A percentile compares a stretch with the other conserved stretches of the same genome.
phyloP scores from a whole-genome alignment of 1,140 invertebrate species.

The Nymphalis io region DNA sequence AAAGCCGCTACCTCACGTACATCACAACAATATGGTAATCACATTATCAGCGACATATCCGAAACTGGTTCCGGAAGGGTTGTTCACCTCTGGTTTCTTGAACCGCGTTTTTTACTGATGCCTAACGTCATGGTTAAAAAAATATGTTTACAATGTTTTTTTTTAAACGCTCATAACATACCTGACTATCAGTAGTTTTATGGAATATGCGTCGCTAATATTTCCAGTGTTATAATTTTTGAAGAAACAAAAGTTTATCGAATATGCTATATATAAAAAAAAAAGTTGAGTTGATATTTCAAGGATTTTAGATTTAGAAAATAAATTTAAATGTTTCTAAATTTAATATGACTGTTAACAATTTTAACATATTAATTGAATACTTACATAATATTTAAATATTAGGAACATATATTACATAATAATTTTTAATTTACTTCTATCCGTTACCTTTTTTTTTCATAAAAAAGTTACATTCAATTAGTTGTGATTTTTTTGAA shows the following conservation, averaged over 20 bases:
- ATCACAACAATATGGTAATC: constrained; percentile 47
- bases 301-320: background rate
- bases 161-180: constrained; percentile 1
- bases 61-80: constrained; percentile 55
- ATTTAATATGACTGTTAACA: too few relatives aligned
- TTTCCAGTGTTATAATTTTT: background rate
- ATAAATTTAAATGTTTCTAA: background rate
- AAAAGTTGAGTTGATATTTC: background rate
- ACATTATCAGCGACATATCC: constrained; percentile 51
- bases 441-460: too few relatives aligned
- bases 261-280: background rate
- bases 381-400: too few relatives aligned
- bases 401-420: too few relatives aligned
- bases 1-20: constrained; percentile 27
- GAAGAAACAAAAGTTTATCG: background rate
- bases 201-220: background rate
- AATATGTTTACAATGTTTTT: constrained; percentile 17
- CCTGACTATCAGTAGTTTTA: constrained; percentile 7
- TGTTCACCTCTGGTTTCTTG: constrained; percentile 57
- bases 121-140: constrained; percentile 17
- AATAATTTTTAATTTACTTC: too few relatives aligned
- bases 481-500: too few relatives aligned
- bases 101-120: constrained; percentile 44
- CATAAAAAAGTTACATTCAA: too few relatives aligned
- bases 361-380: too few relatives aligned